phyloP scores from a whole-genome alignment of 2,888 invertebrate genomes.

The Scaptomyza cyrtandrae region DNA sequence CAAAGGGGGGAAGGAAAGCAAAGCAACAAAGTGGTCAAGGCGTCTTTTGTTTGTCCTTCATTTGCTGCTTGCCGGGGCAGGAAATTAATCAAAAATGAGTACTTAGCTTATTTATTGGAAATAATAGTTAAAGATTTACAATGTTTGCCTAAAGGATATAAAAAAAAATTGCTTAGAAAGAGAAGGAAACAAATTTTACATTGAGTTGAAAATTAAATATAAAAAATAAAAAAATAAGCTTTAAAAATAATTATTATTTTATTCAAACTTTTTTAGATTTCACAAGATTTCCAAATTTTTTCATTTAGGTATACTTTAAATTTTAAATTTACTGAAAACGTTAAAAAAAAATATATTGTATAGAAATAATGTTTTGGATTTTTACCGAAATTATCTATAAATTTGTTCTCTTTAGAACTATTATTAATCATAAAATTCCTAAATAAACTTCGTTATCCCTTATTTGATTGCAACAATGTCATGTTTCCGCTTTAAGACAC shows the following conservation, averaged over 20 bases:
- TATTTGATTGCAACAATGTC: constrained; percentile 52
- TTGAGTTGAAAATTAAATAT: too few relatives aligned
- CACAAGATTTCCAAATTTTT: too few relatives aligned
- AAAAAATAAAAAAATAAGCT: too few relatives aligned
- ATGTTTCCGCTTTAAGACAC: constrained; percentile 35
- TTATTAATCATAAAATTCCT: neutral
- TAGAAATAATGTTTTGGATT: too few relatives aligned
- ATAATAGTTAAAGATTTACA: neutral
- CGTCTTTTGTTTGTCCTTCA: constrained; percentile 60
- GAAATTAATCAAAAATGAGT: constrained; percentile 10
- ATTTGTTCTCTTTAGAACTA: neutral
- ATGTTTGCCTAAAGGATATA: neutral
- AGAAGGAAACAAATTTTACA: too few relatives aligned
- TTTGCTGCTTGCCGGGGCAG: constrained; percentile 38
- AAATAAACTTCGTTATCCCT: neutral
- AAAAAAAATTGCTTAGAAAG: too few relatives aligned
- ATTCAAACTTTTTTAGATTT: too few relatives aligned
- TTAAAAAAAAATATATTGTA: too few relatives aligned
- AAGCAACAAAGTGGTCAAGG: constrained; percentile 39
- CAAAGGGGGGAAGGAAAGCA: neutral
- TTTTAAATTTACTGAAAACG: too few relatives aligned
- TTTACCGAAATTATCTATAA: neutral
- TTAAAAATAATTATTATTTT: too few relatives aligned
- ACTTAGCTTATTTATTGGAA: constrained; percentile 8
- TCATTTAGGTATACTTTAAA: too few relatives aligned